Evolutionary conservation across 1,140 invertebrate genomes (phyloP).

Genomic region (Drosophila pseudoananassae): DNA sequence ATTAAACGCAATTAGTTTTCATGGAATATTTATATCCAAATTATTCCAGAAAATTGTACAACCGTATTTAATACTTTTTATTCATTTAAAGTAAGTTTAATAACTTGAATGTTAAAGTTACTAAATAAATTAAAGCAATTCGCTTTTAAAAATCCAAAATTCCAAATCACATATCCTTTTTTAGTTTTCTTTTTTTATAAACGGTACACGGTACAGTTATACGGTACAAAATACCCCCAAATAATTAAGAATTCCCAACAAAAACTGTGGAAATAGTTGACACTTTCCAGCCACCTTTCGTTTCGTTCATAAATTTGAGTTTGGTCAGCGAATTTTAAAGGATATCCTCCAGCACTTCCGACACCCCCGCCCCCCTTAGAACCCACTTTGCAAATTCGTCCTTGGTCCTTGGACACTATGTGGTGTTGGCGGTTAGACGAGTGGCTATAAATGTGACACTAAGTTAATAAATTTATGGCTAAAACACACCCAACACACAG

Average conservation of each 20-base stretch:
- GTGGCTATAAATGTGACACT: constrained; percentile 80
- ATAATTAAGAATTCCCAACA: neutral
- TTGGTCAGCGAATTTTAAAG: constrained; percentile 39
- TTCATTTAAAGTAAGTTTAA: no score
- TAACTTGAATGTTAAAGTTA: no score
- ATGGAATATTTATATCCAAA: no score
- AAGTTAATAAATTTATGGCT: constrained; percentile 82
- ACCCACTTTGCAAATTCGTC: constrained; percentile 1
- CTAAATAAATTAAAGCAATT: no score
- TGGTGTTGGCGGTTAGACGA: constrained; percentile 47
- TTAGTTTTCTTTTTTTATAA: neutral
- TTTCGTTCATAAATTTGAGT: constrained; percentile 38
- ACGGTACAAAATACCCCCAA: neutral
- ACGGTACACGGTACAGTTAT: no score
- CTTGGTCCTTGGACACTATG: constrained; percentile 7
- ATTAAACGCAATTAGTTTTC: no score
- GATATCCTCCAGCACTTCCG: neutral
- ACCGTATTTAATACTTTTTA: no score
- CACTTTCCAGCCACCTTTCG: neutral
- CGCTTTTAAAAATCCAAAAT: no score
- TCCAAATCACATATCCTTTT: neutral
- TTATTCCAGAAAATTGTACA: no score
- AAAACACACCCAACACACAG: constrained; percentile 71
- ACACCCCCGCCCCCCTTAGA: no score
- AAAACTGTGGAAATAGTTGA: neutral